phyloP scores from a whole-genome alignment of 2,888 invertebrate genomes.

The Phragmatobia fuliginosa region DNA sequence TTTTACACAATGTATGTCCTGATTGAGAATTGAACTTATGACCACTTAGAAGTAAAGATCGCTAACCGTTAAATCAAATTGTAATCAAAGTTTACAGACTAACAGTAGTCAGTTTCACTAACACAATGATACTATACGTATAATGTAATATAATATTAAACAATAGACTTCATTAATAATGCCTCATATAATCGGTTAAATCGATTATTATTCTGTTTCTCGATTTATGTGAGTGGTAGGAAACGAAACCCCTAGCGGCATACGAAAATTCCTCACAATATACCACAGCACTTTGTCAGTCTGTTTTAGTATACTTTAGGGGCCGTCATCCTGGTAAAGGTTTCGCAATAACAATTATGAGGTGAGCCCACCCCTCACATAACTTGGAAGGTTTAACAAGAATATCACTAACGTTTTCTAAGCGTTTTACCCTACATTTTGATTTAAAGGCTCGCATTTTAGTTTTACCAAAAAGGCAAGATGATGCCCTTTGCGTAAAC shows the following conservation, averaged over 20 bases:
- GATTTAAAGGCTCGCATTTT: background rate
- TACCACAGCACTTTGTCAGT: background rate
- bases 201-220: background rate
- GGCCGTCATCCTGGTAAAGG: background rate
- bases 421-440: background rate
- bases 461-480: background rate
- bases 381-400: background rate
- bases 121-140: no score
- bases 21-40: no score
- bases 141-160: no score
- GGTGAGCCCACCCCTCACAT: background rate
- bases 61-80: no score
- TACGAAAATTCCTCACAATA: background rate
- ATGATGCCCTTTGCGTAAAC: background rate
- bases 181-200: background rate
- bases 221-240: background rate
- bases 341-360: background rate
- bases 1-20: no score
- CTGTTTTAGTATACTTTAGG: background rate
- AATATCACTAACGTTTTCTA: background rate
- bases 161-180: no score
- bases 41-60: no score
- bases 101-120: no score
- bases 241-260: background rate
- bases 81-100: no score